Conservation (phyloP, 2,888 invertebrate genomes). For the Lumbricus terrestris region DNA sequence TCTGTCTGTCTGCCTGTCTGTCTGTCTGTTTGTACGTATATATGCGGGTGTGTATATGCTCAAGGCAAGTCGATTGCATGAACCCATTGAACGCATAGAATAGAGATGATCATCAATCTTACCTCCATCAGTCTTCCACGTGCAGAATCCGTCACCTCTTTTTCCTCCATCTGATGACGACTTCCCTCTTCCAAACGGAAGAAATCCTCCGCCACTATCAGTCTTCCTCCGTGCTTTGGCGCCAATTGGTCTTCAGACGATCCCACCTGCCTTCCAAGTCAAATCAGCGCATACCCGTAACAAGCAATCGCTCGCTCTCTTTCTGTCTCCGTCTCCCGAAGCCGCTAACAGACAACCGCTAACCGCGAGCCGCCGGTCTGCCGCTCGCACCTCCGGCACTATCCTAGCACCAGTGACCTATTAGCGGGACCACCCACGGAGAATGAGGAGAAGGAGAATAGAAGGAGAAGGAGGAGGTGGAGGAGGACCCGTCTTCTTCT, state of each 20-base stretch:
- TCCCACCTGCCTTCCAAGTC: neutral
- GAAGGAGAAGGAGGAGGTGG: no score
- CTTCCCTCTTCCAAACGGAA: neutral
- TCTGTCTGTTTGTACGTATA: neutral
- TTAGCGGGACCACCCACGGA: neutral
- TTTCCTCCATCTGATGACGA: neutral
- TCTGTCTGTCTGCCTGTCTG: neutral
- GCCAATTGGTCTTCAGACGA: neutral
- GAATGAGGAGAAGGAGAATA: no score
- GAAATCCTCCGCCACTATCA: neutral
- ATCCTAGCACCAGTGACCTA: neutral
- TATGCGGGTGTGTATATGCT: neutral
- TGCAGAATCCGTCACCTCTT: neutral
- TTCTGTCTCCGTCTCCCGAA: neutral
- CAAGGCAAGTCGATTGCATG: neutral
- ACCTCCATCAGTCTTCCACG: neutral
- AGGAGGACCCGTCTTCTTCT: neutral
- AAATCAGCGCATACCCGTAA: neutral
- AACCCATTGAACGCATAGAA: neutral
- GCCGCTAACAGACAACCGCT: neutral
- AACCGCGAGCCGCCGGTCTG: neutral
- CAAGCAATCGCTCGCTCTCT: neutral
- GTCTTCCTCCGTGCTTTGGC: neutral
- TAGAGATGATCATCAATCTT: neutral
- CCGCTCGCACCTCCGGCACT: neutral